A percentile compares a stretch with the other conserved stretches of the same genome.
These are phyloP conservation scores for Campoletis raptor DNA, from an alignment of 2,888 invertebrate genomes.

Conservation along the genomic window DNA sequence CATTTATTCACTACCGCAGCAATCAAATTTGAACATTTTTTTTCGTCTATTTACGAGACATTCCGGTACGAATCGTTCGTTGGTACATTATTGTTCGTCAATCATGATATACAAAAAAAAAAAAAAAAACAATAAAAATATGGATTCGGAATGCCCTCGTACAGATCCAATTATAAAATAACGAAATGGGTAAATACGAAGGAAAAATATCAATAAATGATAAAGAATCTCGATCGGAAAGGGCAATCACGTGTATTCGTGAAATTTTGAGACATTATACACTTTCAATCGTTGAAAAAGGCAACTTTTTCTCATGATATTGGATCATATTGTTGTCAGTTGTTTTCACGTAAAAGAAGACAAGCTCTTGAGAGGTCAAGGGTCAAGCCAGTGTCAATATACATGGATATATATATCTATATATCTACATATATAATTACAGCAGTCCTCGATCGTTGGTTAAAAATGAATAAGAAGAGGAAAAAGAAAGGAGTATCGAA, in stretches of 20 bases:
- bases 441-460: slow-evolving; percentile 39
- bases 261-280: slow-evolving; percentile 54
- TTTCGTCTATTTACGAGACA: background rate
- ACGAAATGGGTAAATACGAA: background rate
- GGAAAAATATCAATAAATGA: background rate
- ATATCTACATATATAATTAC: slow-evolving; percentile 10
- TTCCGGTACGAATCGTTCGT: background rate
- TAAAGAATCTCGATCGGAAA: slow-evolving; percentile 21
- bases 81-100: background rate
- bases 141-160: background rate
- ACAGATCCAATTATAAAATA: background rate
- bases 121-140: background rate
- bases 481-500: background rate
- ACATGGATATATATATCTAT: slow-evolving; percentile 7
- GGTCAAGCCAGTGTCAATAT: background rate
- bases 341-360: slow-evolving; percentile 59
- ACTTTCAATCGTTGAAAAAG: slow-evolving; percentile 67
- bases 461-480: slow-evolving; percentile 21
- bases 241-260: slow-evolving; percentile 44
- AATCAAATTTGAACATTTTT: background rate
- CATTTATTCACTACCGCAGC: slow-evolving; percentile 12
- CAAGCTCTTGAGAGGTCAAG: slow-evolving; percentile 40
- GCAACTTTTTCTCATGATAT: slow-evolving; percentile 58
- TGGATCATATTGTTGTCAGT: slow-evolving; percentile 47
- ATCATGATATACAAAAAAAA: background rate